A percentile compares a stretch with the other conserved stretches of the same genome.
These are phyloP conservation scores for Drosophila ambigua DNA, from an alignment of 1,140 invertebrate species.

Conservation along the genomic window DNA sequence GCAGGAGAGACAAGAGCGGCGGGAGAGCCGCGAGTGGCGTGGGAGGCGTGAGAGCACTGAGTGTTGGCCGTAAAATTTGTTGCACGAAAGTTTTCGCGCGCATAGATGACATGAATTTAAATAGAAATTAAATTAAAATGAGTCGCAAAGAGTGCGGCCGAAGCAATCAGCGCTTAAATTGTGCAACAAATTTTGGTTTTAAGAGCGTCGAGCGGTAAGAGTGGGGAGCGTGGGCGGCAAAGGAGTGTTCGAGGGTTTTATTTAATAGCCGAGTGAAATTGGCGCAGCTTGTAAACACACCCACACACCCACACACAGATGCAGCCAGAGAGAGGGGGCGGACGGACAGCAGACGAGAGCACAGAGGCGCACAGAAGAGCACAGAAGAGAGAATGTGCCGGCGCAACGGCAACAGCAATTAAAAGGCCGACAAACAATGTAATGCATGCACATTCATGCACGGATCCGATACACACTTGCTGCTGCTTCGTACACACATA, in stretches of 20 bases:
- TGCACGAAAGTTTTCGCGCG: constrained; percentile 63
- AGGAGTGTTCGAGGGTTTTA: constrained; percentile 24
- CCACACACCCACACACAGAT: constrained; percentile 20
- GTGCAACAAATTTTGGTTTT: constrained; percentile 58
- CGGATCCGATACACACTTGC: constrained; percentile 12
- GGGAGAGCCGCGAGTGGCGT: too few species aligned
- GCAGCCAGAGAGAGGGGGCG: too few species aligned
- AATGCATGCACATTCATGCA: constrained; percentile 22
- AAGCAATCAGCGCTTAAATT: constrained; percentile 66
- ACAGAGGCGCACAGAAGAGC: constrained; percentile 3
- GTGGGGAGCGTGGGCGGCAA: neutral
- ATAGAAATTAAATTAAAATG: constrained; percentile 81
- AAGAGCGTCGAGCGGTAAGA: constrained; percentile 3
- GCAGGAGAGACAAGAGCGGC: neutral
- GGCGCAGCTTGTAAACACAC: constrained; percentile 72
- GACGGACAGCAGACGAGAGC: constrained; percentile 2
- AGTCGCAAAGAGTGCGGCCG: constrained; percentile 37
- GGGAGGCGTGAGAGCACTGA: constrained; percentile 15
- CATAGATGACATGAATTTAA: constrained; percentile 79
- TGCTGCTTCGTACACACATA: constrained; percentile 9
- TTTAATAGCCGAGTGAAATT: constrained; percentile 76
- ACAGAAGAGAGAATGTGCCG: constrained; percentile 22
- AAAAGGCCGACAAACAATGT: constrained; percentile 40
- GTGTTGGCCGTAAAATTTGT: constrained; percentile 62
- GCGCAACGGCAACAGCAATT: constrained; percentile 58